Evolutionary conservation across 2,797 vertebrate genomes (phyloP).

Genomic region (Urocyon cinereoargenteus): DNA sequence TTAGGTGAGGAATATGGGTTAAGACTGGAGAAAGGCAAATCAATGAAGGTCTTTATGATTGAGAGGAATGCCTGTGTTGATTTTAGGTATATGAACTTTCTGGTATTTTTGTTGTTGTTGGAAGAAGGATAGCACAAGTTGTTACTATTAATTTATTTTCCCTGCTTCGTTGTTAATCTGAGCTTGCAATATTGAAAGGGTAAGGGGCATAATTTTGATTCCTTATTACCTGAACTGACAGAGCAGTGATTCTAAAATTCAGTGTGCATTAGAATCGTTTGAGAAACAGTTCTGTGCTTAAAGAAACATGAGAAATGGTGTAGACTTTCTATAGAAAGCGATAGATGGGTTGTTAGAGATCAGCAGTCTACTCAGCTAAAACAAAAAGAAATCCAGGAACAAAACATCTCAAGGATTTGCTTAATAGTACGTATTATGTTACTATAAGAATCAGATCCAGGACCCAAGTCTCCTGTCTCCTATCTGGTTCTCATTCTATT

Average conservation of each 20-base stretch:
- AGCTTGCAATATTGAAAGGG: neutral
- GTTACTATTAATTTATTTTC: neutral
- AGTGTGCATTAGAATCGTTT: neutral
- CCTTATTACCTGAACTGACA: neutral
- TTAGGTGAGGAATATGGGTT: neutral
- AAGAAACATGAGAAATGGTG: neutral
- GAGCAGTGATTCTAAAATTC: neutral
- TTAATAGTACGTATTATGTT: neutral
- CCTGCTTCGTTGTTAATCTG: neutral
- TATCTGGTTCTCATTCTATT: neutral
- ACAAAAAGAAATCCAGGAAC: neutral
- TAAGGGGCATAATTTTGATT: neutral
- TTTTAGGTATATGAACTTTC: neutral
- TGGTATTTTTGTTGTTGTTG: neutral
- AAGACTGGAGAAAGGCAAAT: neutral
- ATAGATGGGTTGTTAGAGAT: neutral
- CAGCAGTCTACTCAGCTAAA: neutral
- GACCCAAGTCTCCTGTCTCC: accelerated
- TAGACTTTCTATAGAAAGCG: neutral
- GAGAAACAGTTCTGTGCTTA: neutral
- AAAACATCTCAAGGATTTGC: neutral
- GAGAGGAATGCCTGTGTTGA: neutral
- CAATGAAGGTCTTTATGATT: neutral
- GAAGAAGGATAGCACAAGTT: neutral
- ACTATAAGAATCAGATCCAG: neutral